Percentiles rank a stretch among this genome's conserved stretches.
Conservation (phyloP, 1,140 invertebrate genomes). For the Leucophenga varia region DNA sequence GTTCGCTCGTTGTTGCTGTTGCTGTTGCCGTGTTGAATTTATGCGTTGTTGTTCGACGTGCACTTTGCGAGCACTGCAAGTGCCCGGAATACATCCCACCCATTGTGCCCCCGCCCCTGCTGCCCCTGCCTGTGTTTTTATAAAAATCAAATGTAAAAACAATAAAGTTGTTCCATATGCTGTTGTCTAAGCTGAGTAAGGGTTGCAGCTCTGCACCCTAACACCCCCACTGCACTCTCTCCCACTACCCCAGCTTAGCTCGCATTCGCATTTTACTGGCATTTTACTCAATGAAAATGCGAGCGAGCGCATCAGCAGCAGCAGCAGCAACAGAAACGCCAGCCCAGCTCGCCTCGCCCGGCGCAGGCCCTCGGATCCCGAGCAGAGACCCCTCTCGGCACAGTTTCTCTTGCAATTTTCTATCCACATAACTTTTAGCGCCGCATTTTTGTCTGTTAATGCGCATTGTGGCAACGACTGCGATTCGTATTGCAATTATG, state of each 20-base stretch:
- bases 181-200: constrained; percentile 3
- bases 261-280: constrained; percentile 22
- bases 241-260: background rate
- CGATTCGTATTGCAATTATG: constrained; percentile 8
- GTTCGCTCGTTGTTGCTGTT: constrained; percentile 5
- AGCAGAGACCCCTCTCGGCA: too few species aligned
- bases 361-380: background rate
- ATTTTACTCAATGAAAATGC: constrained; percentile 48
- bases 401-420: constrained; percentile 23
- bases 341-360: background rate
- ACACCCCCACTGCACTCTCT: constrained; percentile 4
- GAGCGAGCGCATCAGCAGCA: too few species aligned
- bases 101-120: constrained; percentile 3
- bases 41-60: constrained; percentile 36
- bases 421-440: constrained; percentile 32
- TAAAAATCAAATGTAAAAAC: constrained; percentile 49
- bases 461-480: constrained; percentile 15
- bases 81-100: constrained; percentile 3
- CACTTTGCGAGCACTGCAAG: constrained; percentile 29
- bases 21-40: constrained; percentile 22
- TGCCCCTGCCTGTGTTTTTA: background rate
- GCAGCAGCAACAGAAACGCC: too few species aligned
- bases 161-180: constrained; percentile 46
- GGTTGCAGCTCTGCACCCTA: background rate
- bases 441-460: constrained; percentile 22